Percentiles rank a stretch among this genome's conserved stretches.
Evolutionary conservation across 2,888 invertebrate species (phyloP).

Genomic region (Lamproptera curius): DNA sequence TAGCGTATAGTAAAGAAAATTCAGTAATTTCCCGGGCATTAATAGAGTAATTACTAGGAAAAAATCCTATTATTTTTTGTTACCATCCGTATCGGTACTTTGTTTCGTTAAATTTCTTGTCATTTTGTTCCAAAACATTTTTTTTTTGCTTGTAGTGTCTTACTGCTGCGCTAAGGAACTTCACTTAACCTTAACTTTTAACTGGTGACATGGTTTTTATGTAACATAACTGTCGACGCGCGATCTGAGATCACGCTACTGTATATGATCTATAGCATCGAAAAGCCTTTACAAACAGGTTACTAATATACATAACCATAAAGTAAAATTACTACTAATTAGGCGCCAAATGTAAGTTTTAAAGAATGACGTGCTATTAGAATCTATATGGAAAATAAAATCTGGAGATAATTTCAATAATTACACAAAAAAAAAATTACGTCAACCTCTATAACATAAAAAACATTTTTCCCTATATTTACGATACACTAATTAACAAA

Average conservation of each 20-base stretch:
- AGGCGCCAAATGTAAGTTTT: no score
- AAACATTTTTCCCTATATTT: neutral
- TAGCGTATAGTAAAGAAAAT: no score
- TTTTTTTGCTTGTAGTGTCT: no score
- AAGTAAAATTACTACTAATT: neutral
- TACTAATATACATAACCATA: neutral
- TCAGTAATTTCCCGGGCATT: no score
- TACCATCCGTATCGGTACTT: no score
- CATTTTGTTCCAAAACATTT: no score
- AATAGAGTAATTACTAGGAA: no score
- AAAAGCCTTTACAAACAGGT: neutral
- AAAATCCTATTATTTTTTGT: no score
- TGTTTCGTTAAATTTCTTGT: no score
- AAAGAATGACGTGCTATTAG: neutral
- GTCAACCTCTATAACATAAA: neutral
- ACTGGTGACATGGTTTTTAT: neutral
- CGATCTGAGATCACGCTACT: neutral
- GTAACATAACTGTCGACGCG: neutral
- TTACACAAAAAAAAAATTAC: neutral
- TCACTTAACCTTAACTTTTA: neutral
- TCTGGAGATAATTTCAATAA: neutral
- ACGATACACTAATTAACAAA: no score
- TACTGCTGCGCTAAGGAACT: no score
- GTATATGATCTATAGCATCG: neutral
- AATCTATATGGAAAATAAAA: neutral